Evolutionary conservation across 2,797 vertebrate genomes (phyloP), one percentile per base, ranked within the genome.

Genomic region (Rhinichthys osculus): DNA sequence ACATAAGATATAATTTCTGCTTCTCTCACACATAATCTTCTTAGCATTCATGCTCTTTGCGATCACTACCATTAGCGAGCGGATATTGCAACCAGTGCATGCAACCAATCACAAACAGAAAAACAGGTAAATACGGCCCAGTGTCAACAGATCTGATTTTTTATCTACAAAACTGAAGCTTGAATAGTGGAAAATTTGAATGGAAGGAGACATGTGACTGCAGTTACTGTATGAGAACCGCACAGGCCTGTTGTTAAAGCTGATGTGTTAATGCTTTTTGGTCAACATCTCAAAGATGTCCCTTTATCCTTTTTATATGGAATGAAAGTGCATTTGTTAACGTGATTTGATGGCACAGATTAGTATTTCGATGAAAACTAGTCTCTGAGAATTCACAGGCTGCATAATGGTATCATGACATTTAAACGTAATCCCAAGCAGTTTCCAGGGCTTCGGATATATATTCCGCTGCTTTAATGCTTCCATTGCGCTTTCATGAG

Each of bases 401-500:
- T 47, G 17, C 38, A 79, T 57, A 40, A 85, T 81, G 54, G 40
- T 73, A 40, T 84, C 74, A 84, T 85, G 84, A 40, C 40, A 73
- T 85, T 80, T 64, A 69, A 59, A 21, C 23, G 33, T 88, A 71
- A 85, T 82, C 30, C 83, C 21, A 30, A 74, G 74, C 66, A 44
- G 72, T 77, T 67, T 70, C 40, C 23, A 21, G 78, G 13, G 59
- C 40, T 38, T 57, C 35, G 30, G 84, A 79, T 73, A 40, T 71
- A 54, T 71, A 42, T 79, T 57, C 72, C 40, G 50, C 23, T 19
- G 83, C 86, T 44, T 71, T 85, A 74, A 83, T 79, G 81, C 80
- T 74, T 74, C 59, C 84, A 82, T 81, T 87, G 69, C 57, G 33
- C 78, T 82, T 88, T 82, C 74, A 73, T 86, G 87, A 88, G 81